Base-by-base conservation (phyloP, 1,140 invertebrate genomes). In the Pseudomyrmex dendroicus region DNA sequence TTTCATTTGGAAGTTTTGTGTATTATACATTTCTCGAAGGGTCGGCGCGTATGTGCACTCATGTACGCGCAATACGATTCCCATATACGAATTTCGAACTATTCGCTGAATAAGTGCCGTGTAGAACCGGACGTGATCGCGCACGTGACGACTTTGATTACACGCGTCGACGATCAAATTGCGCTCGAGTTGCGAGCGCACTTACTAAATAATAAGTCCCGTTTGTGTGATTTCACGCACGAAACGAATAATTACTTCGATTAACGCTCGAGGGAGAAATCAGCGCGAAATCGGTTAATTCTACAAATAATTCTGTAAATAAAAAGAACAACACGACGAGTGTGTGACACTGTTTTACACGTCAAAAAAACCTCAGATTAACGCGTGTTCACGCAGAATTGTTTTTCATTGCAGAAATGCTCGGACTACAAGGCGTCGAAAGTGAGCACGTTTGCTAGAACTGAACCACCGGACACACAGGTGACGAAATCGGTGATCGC, bases 401-500 rank as follows among this genome's bases (percentile, higher is more conserved):
- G 8, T 12, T 3, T 85, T n/a, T 82, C n/a, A 1, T 90, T 91
- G 83, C 95, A 99, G 98, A 98, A 98, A 97, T 99, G 98, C 95
- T 97, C 98, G 5, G 98, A 99, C 94, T 96, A 97, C 91, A 96
- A 96, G 93, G 97, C 98, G 10, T 98, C 98, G 15, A 95, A 96
- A 74, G 97, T 98, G 91, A 96, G 97, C 84, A 99, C 98, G 50
- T 99, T 99, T 94, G 98, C 98, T 9, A 95, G 99, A 91, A 98
- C 98, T 12, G 98, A 98, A 93, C 98, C 98, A 20, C 98, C 98
- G 17, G 97, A 98, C 89, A 98, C 96, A 54, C 98, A 98, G 95
- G 98, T 99, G 25, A 98, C 98, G 48, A 99, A 98, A 94, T 99
- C 98, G 22, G 96, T 99, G 68, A 96, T 99, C 90, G 96, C 98